Conservation (phyloP, 1,140 invertebrate species). For the Maniola jurtina region DNA sequence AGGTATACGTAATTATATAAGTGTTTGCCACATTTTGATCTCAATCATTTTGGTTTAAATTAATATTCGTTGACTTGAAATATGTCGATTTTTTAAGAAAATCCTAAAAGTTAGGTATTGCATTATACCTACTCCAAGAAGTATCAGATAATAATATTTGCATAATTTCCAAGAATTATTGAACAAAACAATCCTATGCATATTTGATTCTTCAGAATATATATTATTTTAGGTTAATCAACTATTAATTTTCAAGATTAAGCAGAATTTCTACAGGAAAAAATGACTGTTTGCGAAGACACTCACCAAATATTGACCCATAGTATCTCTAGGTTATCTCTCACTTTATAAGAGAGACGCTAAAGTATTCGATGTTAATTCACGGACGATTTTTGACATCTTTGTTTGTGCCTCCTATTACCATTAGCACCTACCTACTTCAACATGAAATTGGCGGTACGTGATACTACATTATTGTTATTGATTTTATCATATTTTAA, state of each 20-base stretch:
- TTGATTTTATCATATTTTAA: too few relatives aligned
- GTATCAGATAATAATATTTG: background rate
- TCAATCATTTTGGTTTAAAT: too few relatives aligned
- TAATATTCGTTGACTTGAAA: too few relatives aligned
- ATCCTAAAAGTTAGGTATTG: too few relatives aligned
- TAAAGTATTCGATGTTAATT: conserved; percentile 8
- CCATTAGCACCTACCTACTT: too few relatives aligned
- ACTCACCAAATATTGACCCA: conserved; percentile 22
- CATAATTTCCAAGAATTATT: background rate
- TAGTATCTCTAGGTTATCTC: conserved; percentile 18
- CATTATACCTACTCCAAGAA: too few relatives aligned
- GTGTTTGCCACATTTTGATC: too few relatives aligned
- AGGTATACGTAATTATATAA: too few relatives aligned
- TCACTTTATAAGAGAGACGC: conserved; percentile 20
- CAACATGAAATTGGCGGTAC: conserved; percentile 21
- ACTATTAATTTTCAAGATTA: background rate
- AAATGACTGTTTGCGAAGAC: conserved; percentile 13
- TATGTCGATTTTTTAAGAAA: too few relatives aligned
- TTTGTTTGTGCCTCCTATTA: conserved; percentile 5
- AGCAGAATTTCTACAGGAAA: conserved; percentile 25
- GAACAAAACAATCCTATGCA: background rate
- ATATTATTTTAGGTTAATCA: background rate
- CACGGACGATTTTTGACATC: conserved; percentile 7
- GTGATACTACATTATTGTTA: background rate
- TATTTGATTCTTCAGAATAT: background rate